phyloP scores from a whole-genome alignment of 2,888 invertebrate species.

The Brachypalpus laphriformis region DNA sequence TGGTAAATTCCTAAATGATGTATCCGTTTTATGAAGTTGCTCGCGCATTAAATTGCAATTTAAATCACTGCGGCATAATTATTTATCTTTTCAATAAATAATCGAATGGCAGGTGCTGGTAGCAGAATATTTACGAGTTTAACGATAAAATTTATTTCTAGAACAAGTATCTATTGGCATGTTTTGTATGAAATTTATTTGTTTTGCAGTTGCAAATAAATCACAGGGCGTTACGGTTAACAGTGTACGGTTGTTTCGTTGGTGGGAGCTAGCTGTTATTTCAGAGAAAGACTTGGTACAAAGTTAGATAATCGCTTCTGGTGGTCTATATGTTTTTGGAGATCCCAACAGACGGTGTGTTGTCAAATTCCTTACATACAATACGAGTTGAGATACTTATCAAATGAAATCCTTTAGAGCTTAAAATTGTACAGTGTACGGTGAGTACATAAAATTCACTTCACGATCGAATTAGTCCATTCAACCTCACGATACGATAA shows the following conservation, averaged over 20 bases:
- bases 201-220: not conserved
- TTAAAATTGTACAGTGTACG: too few species aligned
- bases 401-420: too few species aligned
- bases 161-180: conserved; percentile 17
- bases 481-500: conserved; percentile 20
- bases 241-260: not conserved
- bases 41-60: conserved; percentile 22
- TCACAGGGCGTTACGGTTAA: conserved; percentile 1
- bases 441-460: conserved; percentile 2
- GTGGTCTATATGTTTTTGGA: too few species aligned
- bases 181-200: conserved; percentile 25
- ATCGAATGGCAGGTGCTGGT: conserved; percentile 1
- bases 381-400: too few species aligned
- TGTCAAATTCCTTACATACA: too few species aligned
- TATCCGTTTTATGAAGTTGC: not conserved
- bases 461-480: conserved; percentile 20
- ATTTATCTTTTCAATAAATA: conserved; percentile 28
- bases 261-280: not conserved
- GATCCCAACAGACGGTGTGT: too few species aligned
- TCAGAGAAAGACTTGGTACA: not conserved
- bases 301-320: not conserved
- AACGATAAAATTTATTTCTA: conserved; percentile 16
- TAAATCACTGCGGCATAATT: conserved; percentile 21
- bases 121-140: conserved; percentile 11
- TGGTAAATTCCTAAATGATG: conserved; percentile 14